Base-by-base conservation (phyloP, 2,888 invertebrate species). In the Cephus pygmeus region DNA sequence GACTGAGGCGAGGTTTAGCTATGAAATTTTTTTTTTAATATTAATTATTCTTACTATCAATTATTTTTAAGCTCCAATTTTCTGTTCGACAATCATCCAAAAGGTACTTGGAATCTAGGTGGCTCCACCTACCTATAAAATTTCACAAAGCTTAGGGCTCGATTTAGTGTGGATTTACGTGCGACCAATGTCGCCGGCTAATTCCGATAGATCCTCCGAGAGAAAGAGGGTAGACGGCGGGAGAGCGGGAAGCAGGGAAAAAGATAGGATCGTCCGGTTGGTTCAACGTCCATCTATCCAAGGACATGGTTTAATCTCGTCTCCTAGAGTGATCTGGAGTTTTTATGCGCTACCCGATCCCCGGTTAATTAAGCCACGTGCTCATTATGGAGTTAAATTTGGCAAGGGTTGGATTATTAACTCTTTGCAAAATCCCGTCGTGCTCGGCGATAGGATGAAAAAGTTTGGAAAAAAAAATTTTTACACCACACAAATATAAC, bases 141-240 rank as follows among this genome's bases (percentile, higher is more conserved):
- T 56, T 56, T 9, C 6, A 56, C 23, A 56, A 56, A 23, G 40
- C 40, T 56, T 23, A 9, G 15, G 23, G 23, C 40, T 23, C 6
- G 40, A 56, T 56, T 56, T 23, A 56, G 23, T 56, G 23, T 1
- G 40, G 40, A 56, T 56, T 56, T 56, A 56, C 40, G 40, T 23
- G 40, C 15, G 40, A 56, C 9, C 40, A 56, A 23, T 56, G 40
- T 23, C 23, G 23, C 40, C 23, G 40, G 23, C 40, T 56, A 56
- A 56, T 56, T 56, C 40, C 40, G 40, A 40, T 15, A 40, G 40
- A 40, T 40, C 40, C 40, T 40, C 40, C 4, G 31, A 33, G 30
- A 71, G 33, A 56, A 76, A 73, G 35, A 73, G 36, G 73, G 56
- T 33, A 76, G 35, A 76, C 9, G 68, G 15, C 12, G 73, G 34